Evolutionary conservation across 2,113 vertebrate genomes (phyloP).

Genomic region (Rhea americana): DNA sequence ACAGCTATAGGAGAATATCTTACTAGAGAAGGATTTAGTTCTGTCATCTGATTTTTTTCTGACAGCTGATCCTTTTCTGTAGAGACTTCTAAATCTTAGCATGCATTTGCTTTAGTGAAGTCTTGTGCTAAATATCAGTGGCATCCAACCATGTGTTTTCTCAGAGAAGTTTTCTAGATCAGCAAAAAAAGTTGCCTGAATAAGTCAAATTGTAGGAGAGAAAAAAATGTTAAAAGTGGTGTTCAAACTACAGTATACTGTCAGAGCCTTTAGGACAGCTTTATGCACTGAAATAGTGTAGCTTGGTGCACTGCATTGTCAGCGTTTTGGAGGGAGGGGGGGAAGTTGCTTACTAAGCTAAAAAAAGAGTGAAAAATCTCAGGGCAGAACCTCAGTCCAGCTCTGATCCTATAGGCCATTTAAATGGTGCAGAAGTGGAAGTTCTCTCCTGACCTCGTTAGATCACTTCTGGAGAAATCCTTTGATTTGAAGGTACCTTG

Average conservation of each 20-base stretch:
- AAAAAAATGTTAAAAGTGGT: conserved; percentile 1
- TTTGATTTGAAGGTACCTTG: neutral
- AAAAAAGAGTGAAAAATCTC: neutral
- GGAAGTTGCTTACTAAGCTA: neutral
- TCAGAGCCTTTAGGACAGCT: conserved; percentile 45
- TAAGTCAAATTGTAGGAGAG: neutral
- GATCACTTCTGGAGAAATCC: neutral
- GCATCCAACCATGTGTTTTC: conserved; percentile 52
- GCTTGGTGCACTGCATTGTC: neutral
- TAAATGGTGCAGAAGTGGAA: neutral
- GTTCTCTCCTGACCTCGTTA: neutral
- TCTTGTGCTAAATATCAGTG: conserved; percentile 25
- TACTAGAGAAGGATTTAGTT: neutral
- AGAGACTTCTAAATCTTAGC: neutral
- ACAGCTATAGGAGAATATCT: neutral
- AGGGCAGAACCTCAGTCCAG: neutral
- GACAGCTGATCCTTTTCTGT: neutral
- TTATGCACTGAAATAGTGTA: conserved; percentile 26
- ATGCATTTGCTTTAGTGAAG: neutral
- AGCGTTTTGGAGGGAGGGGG: neutral
- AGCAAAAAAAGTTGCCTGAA: conserved; percentile 45
- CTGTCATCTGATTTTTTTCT: neutral
- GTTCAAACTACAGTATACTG: neutral
- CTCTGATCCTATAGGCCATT: neutral
- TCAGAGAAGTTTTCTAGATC: conserved; percentile 24